Conservation (phyloP, 2,797 vertebrate genomes). For the Oreochromis grahami region DNA sequence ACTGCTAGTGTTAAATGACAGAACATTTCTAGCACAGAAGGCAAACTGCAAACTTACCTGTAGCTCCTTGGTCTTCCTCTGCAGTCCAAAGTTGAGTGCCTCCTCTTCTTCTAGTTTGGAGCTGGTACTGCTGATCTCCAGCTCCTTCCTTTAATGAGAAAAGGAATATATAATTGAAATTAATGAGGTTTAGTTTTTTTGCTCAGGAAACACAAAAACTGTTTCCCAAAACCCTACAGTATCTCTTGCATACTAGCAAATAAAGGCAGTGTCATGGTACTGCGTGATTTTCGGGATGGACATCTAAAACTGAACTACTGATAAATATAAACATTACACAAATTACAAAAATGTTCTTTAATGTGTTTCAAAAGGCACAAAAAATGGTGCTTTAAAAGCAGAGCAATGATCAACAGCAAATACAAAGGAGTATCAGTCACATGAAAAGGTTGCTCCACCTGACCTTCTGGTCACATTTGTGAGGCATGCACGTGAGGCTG, state of each 20-base stretch:
- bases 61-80: slow-evolving; percentile 74
- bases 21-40: neutral
- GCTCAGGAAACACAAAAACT: neutral
- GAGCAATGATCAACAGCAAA: neutral
- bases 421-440: neutral
- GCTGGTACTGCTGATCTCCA: slow-evolving; percentile 73
- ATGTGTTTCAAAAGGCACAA: neutral
- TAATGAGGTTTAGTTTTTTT: neutral
- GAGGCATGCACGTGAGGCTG: neutral
- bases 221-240: neutral
- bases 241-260: neutral
- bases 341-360: neutral
- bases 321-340: neutral
- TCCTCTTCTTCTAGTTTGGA: slow-evolving; percentile 76
- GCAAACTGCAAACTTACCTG: slow-evolving; percentile 65
- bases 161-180: neutral
- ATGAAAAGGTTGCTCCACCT: neutral
- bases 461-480: neutral
- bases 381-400: neutral
- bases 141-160: slow-evolving; percentile 70
- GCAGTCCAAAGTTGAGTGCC: slow-evolving; percentile 62
- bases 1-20: neutral
- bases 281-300: neutral
- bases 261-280: neutral
- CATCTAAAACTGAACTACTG: neutral